A percentile compares a stretch with the other conserved stretches of the same genome.
phyloP scores from a whole-genome alignment of 2,888 invertebrate species.

The Ormia ochracea region DNA sequence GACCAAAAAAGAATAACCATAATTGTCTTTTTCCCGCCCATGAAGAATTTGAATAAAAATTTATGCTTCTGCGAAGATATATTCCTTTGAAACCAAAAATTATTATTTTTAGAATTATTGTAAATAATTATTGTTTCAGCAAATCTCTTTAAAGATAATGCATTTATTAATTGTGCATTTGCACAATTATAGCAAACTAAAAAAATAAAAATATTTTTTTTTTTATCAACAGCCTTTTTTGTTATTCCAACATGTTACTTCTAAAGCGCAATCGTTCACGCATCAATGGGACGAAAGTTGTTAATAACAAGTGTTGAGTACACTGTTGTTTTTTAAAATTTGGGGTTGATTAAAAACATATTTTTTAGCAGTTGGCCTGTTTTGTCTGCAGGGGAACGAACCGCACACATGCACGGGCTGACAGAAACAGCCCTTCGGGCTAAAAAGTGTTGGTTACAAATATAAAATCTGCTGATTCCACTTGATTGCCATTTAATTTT shows the following conservation, averaged over 20 bases:
- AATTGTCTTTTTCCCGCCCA: too few species aligned
- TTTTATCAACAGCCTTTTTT: too few species aligned
- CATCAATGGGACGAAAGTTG: background rate
- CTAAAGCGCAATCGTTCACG: background rate
- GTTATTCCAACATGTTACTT: background rate
- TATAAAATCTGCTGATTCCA: slow-evolving; percentile 77
- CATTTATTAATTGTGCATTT: too few species aligned
- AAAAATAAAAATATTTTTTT: too few species aligned
- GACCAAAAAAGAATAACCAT: too few species aligned
- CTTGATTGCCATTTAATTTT: slow-evolving; percentile 77
- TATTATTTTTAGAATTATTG: too few species aligned
- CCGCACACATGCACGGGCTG: background rate
- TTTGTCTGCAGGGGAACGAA: background rate
- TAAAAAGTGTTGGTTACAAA: slow-evolving; percentile 52
- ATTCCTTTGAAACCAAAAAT: too few species aligned
- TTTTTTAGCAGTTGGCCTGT: background rate
- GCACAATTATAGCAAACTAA: background rate
- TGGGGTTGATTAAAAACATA: slow-evolving; percentile 20
- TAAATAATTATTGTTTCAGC: too few species aligned
- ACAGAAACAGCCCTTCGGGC: slow-evolving; percentile 22
- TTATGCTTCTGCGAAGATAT: too few species aligned
- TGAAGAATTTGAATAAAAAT: too few species aligned
- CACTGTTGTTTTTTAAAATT: background rate
- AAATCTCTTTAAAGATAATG: too few species aligned
- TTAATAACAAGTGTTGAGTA: slow-evolving; percentile 37